Evolutionary conservation across 1,140 invertebrate species (phyloP).

Genomic region (Antheraea mylitta): DNA sequence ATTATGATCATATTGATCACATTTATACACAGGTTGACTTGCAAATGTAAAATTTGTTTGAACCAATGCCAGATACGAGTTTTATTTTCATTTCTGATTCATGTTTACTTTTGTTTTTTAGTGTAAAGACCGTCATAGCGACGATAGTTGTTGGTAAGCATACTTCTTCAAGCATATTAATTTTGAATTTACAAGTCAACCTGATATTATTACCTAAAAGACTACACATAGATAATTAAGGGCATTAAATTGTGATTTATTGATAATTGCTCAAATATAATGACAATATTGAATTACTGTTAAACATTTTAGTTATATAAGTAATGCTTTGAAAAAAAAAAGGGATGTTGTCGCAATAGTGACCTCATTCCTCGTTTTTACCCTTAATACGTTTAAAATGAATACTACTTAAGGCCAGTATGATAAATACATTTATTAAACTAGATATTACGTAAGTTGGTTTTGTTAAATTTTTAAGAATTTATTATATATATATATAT

Average conservation of each 20-base stretch:
- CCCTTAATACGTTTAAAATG: too few species aligned
- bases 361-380: too few species aligned
- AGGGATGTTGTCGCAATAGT: background rate
- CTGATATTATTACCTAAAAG: background rate
- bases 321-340: conserved; percentile 6
- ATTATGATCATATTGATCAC: too few species aligned
- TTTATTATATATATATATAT: background rate
- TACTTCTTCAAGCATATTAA: too few species aligned
- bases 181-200: too few species aligned
- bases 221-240: conserved; percentile 10
- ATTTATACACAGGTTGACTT: background rate
- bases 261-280: conserved; percentile 25
- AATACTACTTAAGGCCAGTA: conserved; percentile 53
- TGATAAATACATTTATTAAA: conserved; percentile 44
- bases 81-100: background rate
- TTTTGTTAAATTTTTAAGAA: conserved; percentile 13
- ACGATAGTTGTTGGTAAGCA: too few species aligned
- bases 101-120: too few species aligned
- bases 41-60: background rate
- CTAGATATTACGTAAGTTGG: conserved; percentile 22
- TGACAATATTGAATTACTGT: conserved; percentile 8
- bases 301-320: conserved; percentile 12
- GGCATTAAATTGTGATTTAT: conserved; percentile 30
- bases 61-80: too few species aligned
- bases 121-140: too few species aligned